phyloP scores from a whole-genome alignment of 2,888 invertebrate species.

The Lucinisca nassula region DNA sequence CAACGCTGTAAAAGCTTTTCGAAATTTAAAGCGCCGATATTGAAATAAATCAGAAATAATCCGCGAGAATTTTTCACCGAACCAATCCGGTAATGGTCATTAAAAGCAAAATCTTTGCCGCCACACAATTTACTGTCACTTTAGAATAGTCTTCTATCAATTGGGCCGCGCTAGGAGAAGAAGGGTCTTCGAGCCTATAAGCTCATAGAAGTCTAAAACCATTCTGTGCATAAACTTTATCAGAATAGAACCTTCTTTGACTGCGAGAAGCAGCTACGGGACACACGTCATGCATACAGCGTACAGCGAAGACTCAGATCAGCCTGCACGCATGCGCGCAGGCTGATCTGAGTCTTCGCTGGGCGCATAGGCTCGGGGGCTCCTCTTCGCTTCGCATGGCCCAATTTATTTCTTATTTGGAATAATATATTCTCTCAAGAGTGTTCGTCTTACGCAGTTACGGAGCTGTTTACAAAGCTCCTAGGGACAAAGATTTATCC shows the following conservation, averaged over 20 bases:
- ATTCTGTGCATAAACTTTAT: too few relatives aligned
- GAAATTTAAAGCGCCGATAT: slow-evolving; percentile 9
- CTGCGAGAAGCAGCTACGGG: too few relatives aligned
- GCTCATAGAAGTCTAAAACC: too few relatives aligned
- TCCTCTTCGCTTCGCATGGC: too few relatives aligned
- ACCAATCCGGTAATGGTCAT: slow-evolving; percentile 15
- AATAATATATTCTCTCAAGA: slow-evolving; percentile 22
- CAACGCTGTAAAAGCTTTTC: slow-evolving; percentile 11
- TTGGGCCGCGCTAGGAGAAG: too few relatives aligned
- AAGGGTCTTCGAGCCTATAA: too few relatives aligned
- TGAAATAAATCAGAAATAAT: slow-evolving; percentile 19
- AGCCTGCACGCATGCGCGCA: too few relatives aligned
- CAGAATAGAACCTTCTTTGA: too few relatives aligned
- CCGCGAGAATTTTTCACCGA: slow-evolving; percentile 2
- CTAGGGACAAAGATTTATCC: background rate
- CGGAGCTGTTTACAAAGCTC: background rate
- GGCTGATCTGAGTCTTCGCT: too few relatives aligned
- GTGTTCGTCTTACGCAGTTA: background rate
- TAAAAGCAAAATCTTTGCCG: slow-evolving; percentile 20
- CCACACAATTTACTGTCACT: slow-evolving; percentile 19
- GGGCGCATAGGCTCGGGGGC: too few relatives aligned
- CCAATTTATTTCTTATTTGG: slow-evolving; percentile 22
- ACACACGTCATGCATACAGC: too few relatives aligned
- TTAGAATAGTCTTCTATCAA: slow-evolving; percentile 15
- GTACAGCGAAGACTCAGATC: too few relatives aligned